Conservation (phyloP, 2,888 invertebrate species). For the Pegoplata infirma region DNA sequence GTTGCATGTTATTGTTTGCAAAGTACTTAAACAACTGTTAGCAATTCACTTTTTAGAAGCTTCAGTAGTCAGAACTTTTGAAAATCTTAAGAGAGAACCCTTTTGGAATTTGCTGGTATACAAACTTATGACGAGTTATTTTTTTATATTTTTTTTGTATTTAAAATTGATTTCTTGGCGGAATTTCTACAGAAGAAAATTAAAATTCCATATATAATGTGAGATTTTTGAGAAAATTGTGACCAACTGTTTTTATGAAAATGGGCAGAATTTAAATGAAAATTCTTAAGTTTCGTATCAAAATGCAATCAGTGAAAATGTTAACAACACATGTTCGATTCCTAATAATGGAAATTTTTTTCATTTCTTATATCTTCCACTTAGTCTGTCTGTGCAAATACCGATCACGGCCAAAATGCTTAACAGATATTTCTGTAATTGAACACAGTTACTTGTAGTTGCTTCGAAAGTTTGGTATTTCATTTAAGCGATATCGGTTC, state of each 20-base stretch:
- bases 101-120: conserved; percentile 22
- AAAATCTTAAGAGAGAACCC: conserved; percentile 22
- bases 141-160: background rate
- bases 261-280: too few species aligned
- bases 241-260: conserved; percentile 10
- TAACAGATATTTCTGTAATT: too few species aligned
- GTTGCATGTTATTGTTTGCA: conserved; percentile 57
- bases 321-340: too few species aligned
- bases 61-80: background rate
- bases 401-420: too few species aligned
- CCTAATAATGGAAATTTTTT: too few species aligned
- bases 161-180: conserved; percentile 44
- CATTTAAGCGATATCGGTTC: too few species aligned
- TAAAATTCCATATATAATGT: background rate
- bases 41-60: conserved; percentile 46
- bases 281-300: too few species aligned
- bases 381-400: too few species aligned
- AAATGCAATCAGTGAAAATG: too few species aligned
- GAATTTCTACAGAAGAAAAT: conserved; percentile 26
- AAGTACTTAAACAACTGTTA: conserved; percentile 61
- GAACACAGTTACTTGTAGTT: too few species aligned
- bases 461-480: too few species aligned
- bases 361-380: too few species aligned
- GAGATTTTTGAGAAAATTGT: conserved; percentile 7
- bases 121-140: conserved; percentile 15